Percentiles rank a stretch among this genome's conserved stretches.
These are phyloP conservation scores for Scomber japonicus DNA, from an alignment of 2,113 vertebrate genomes.

Conservation along the genomic window DNA sequence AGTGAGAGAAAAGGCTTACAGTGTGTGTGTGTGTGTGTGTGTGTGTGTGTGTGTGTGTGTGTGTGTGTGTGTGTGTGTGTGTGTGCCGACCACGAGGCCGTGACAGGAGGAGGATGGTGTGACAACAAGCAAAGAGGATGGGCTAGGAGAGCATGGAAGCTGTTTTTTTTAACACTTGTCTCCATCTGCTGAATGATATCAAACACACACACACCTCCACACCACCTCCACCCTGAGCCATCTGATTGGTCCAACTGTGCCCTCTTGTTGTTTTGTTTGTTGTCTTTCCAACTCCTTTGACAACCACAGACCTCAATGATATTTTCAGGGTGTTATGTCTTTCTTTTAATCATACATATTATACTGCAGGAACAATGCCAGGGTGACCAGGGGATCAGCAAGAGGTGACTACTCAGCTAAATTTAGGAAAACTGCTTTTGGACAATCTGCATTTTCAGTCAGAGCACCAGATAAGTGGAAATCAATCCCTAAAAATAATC, in stretches of 20 bases:
- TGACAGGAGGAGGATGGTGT: slow-evolving; percentile 79
- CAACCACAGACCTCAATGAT: background rate
- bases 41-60: too few species aligned
- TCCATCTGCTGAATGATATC: slow-evolving; percentile 40
- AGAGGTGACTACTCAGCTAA: too few species aligned
- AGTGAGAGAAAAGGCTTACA: slow-evolving; percentile 24
- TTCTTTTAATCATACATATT: too few species aligned
- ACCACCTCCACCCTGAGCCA: background rate
- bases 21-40: slow-evolving; percentile 24
- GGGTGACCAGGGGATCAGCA: too few species aligned
- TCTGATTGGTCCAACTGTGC: slow-evolving; percentile 49
- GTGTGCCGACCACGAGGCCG: slow-evolving; percentile 18
- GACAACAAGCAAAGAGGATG: slow-evolving; percentile 47
- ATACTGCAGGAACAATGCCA: too few species aligned
- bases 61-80: slow-evolving; percentile 37
- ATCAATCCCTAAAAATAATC: too few species aligned
- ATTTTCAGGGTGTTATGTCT: too few species aligned
- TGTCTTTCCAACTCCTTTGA: background rate
- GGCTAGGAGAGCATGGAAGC: slow-evolving; percentile 27
- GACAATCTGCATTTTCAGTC: too few species aligned
- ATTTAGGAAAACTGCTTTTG: too few species aligned
- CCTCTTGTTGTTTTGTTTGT: slow-evolving; percentile 13
- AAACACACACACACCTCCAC: background rate
- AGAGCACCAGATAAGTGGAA: too few species aligned
- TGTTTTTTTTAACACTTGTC: background rate